Evolutionary conservation across 2,113 vertebrate genomes (phyloP).

Genomic region (Willisornis vidua): DNA sequence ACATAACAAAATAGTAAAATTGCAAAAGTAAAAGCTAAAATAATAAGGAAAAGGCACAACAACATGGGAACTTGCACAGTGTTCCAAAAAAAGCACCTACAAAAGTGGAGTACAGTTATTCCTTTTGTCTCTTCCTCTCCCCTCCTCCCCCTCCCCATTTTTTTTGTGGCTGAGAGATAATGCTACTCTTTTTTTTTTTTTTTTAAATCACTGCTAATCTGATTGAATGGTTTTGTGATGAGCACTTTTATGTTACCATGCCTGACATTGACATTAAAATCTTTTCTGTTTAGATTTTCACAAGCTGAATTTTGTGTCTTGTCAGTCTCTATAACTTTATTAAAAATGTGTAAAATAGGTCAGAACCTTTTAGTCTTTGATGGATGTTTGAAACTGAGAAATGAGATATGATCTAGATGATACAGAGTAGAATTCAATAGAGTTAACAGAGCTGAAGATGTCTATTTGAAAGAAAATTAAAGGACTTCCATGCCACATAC

Average conservation of each 20-base stretch:
- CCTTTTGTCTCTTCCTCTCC: neutral
- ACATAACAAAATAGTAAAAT: neutral
- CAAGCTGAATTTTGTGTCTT: constrained; percentile 15
- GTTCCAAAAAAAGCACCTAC: neutral
- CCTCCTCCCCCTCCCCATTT: neutral
- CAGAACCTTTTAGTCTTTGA: constrained; percentile 31
- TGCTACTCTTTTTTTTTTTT: neutral
- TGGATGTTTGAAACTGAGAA: constrained; percentile 12
- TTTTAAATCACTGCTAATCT: neutral
- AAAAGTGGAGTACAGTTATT: neutral
- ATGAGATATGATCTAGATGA: constrained; percentile 5
- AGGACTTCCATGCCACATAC: neutral
- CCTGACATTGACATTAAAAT: neutral
- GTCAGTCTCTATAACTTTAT: constrained; percentile 12
- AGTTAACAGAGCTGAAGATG: constrained; percentile 6
- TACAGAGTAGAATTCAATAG: constrained; percentile 8
- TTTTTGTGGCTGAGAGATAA: neutral
- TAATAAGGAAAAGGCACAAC: neutral
- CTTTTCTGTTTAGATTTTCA: constrained; percentile 9
- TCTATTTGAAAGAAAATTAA: constrained; percentile 33
- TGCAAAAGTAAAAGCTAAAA: neutral
- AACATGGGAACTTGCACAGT: neutral
- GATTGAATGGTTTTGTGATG: constrained; percentile 10
- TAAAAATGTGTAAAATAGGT: constrained; percentile 23
- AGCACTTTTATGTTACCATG: neutral